Evolutionary conservation across 2,888 invertebrate genomes (phyloP), one percentile per base, ranked within the genome.

Genomic region (Metellina segmentata): DNA sequence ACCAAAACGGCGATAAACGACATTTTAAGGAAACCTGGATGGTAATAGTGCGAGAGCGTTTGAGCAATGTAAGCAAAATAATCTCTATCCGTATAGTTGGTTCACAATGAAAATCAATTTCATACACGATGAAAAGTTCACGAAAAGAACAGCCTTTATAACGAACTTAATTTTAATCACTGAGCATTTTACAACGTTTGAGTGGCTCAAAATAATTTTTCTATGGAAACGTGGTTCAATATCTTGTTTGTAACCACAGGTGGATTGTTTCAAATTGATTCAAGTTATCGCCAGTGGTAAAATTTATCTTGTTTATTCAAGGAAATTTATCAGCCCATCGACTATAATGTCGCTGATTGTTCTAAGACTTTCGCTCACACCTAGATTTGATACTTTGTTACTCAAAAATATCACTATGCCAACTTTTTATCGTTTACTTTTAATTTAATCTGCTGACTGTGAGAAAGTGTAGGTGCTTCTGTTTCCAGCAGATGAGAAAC

Each of bases 271-370:
- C 82, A 82, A 82, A 72, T 72, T 52, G 71, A 49, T 75, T 75
- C 74, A 20, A 48, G 34, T 53, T 85, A 74, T 85, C 75, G 53
- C 53, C 74, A 20, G 61, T 61, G 72, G 48, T 8, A 34, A 61
- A 82, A 85, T 34, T 74, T 74, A 85, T 85, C 74, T 85, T 75
- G 74, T 85, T 85, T 85, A 61, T 85, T 72, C 34, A 74, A 51
- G 53, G 19, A 75, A 61, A 48, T 85, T 61, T 85, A 75, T 85
- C 85, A 85, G 48, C n/a, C 5, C 52, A 61, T 51, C 61, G 9
- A 52, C 34, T 85, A 52, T 52, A 78, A 52, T 53, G 52, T 51
- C 71, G 8, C n/a, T 85, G 85, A 75, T 74, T 85, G 75, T 75
- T 85, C 75, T 48, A 48, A 85, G 61, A 75, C 75, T 85, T 85